phyloP scores from a whole-genome alignment of 2,888 invertebrate genomes.

The Conomelus anceps region DNA sequence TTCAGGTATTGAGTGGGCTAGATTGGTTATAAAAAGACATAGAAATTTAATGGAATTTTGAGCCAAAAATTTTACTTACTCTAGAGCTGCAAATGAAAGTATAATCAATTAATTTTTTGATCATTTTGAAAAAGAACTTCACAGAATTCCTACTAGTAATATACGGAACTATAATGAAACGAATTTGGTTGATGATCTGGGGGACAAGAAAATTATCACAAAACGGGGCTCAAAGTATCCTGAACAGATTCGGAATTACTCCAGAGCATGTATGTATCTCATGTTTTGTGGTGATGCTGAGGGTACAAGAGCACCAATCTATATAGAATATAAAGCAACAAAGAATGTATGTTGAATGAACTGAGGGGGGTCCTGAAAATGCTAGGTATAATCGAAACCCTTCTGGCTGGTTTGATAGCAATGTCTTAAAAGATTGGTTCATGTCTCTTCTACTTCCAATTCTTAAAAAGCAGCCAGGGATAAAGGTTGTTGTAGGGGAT shows the following conservation, averaged over 20 bases:
- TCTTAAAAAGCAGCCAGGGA: background rate
- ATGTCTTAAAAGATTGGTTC: background rate
- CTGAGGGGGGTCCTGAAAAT: background rate
- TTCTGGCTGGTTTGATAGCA: background rate
- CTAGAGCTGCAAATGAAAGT: no score
- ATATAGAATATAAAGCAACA: background rate
- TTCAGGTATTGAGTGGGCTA: no score
- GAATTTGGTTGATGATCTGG: background rate
- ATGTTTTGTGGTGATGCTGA: background rate
- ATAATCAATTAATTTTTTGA: background rate
- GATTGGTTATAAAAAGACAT: no score
- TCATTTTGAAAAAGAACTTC: slow-evolving; percentile 3
- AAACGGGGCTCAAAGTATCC: slow-evolving; percentile 7
- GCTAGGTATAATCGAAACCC: background rate
- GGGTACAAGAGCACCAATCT: background rate
- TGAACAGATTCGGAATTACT: background rate
- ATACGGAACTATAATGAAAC: slow-evolving; percentile 8
- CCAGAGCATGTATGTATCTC: background rate
- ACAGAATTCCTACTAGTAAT: background rate
- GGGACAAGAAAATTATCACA: background rate
- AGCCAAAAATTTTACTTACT: background rate
- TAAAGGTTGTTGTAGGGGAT: no score
- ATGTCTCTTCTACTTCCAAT: background rate
- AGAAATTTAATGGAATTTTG: background rate
- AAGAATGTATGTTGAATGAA: background rate